phyloP scores from a whole-genome alignment of 2,888 invertebrate species.

The Quadroppia sp. region DNA sequence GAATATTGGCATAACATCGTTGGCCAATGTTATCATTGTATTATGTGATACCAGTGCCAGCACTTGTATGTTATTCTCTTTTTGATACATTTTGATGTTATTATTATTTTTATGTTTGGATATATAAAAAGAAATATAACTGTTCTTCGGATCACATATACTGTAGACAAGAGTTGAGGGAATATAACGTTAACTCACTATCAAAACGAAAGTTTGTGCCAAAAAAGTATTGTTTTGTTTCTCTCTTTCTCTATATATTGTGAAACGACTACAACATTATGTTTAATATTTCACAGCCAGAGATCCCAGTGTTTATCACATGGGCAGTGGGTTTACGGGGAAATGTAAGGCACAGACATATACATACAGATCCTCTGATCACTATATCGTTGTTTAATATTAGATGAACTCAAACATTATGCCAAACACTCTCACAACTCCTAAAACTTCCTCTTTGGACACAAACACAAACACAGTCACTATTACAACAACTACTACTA shows the following conservation, averaged over 20 bases:
- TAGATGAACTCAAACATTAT: conserved; percentile 9
- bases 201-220: not conserved
- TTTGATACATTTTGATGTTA: not conserved
- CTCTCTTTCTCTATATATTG: too few species aligned
- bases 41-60: not conserved
- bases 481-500: too few species aligned
- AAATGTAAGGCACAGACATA: not conserved
- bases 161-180: not conserved
- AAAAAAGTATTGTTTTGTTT: not conserved
- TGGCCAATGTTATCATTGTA: not conserved
- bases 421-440: conserved; percentile 5
- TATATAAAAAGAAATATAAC: not conserved
- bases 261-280: not conserved
- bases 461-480: conserved; percentile 13
- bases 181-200: not conserved
- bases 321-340: not conserved
- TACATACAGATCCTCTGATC: not conserved
- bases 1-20: not conserved
- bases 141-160: not conserved
- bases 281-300: conserved; percentile 4
- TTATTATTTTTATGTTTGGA: not conserved
- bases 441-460: conserved; percentile 16
- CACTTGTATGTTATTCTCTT: not conserved
- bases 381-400: not conserved
- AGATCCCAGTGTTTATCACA: not conserved